Evolutionary conservation across 30 jellyfish, hydroid and myxozoan species (phyloP), one percentile per base, ranked within the genome.

Genomic region (Clytia hemisphaerica): DNA sequence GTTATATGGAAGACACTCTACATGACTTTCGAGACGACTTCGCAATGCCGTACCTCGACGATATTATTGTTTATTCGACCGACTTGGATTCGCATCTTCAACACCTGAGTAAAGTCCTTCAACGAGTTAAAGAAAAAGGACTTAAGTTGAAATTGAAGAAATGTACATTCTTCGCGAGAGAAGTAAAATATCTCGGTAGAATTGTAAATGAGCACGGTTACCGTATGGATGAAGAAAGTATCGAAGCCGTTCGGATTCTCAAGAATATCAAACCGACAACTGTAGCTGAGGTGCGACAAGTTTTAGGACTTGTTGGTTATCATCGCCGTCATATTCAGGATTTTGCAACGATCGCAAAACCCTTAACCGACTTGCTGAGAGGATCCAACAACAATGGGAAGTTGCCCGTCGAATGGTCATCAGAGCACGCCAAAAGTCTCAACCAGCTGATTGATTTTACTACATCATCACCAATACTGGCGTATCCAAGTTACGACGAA

Each of bases 1-100:
- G 73, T 4, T 79, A 54, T 37, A 79, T 79, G 79, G 83, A 76
- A 47, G 29, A 51, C 60, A 33, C 77, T 48, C 68, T 76, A 26
- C 69, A 44, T 9, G 80, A 46, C 3, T 19, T 36, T 4, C 46
- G 83, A 51, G 92, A 77, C 69, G 53, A 77, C 40, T 77, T 77
- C 27, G 82, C 73, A 4, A 66, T 76, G 18, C 82, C 90, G 16
- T 76, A 63, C 58, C 54, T 76, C 7, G 81, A 76, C 50, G 90
- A 76, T 48, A 62, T 63, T 18, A 51, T 76, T 4, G 81, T 64
- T 2, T 76, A 46, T 64, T 64, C 90, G 1, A 50, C 49, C 4
- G 44, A 47, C 4, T 76, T 58, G 19, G 65, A 76, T 16, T 65
- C 55, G 48, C 82, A 77, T 35, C 58, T 62, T 33, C 1, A 12